Base-by-base conservation (phyloP, 1,140 invertebrate genomes). In the Eurosta solidaginis region DNA sequence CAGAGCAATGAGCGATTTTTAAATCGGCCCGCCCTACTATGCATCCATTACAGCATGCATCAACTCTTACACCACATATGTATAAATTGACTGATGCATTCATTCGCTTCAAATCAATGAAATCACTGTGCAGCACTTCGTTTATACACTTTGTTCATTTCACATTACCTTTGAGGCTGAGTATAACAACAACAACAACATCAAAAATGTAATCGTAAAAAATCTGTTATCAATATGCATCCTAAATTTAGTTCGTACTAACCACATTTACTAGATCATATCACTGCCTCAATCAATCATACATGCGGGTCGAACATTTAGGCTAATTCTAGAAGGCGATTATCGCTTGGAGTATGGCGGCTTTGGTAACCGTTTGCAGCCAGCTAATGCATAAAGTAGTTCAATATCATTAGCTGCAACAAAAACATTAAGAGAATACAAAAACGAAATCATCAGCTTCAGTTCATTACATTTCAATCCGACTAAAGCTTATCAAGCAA, bases 181-280 rank as follows among this genome's bases (percentile, higher is more conserved):
- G 33, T 25, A 25, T 27, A 59, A 68, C 14, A 7, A n/a, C 29
- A 68, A 40, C 52, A 63, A 52, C 10, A 52, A 25, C 25, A 52
- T n/a, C 22, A 27, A 52, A 9, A 25, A 22, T 49, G 45, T 20
- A 25, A 12, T 22, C 27, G 50, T 22, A 68, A 68, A 68, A 40
- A 42, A n/a, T n/a, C n/a, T 68, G 33, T 40, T 40, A 25, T 25
- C 33, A 29, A 59, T 25, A 54, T 12, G 14, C 59, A 68, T 36
- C 59, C 59, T 29, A 33, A 40, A 68, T 68, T 68, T 20, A 36
- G 59, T 68, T 68, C 36, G 59, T 40, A 14, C 17, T 68, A 68
- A 68, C 59, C 59, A 68, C 59, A 68, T 74, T 45, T 45, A 74
- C 25, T 74, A 36, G 40, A 29, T 45, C 40, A 20, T 42, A 74